These are phyloP conservation scores for Cyaniris semiargus DNA, from an alignment of 2,888 invertebrate species.

Conservation along the genomic window DNA sequence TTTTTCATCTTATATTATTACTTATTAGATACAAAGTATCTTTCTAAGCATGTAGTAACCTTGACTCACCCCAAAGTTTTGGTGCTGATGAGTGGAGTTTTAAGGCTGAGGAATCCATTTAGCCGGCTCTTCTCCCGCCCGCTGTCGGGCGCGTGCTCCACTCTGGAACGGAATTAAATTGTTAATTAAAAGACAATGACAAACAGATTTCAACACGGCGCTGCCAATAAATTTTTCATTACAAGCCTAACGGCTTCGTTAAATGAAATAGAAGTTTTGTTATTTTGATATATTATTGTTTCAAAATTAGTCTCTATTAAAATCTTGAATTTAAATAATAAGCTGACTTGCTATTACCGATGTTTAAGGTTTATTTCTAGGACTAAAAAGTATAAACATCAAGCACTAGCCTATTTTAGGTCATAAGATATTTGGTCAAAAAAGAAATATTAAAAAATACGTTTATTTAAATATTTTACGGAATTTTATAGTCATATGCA, in stretches of 20 bases:
- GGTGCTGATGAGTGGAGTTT: constrained; percentile 87
- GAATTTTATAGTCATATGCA: too few relatives aligned
- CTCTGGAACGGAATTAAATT: constrained; percentile 52
- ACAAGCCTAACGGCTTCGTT: too few relatives aligned
- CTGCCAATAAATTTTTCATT: background rate
- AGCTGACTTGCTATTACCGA: background rate
- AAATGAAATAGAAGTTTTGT: too few relatives aligned
- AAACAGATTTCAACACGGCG: background rate
- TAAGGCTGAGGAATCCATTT: constrained; percentile 85
- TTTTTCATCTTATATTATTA: background rate
- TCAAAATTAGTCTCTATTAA: too few relatives aligned
- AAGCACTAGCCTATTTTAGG: background rate
- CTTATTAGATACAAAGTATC: background rate
- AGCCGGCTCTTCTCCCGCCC: constrained; percentile 75
- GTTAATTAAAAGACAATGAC: constrained; percentile 29
- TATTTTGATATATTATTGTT: too few relatives aligned
- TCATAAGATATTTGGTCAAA: background rate
- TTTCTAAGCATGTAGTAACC: background rate
- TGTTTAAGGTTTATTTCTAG: background rate
- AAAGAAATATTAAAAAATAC: too few relatives aligned
- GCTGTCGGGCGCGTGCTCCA: constrained; percentile 62
- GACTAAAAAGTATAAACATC: background rate
- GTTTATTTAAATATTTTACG: too few relatives aligned
- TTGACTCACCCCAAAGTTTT: constrained; percentile 87
- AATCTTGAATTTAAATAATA: too few relatives aligned